Evolutionary conservation across 2,888 invertebrate genomes (phyloP), one percentile per base, ranked within the genome.

Genomic region (Cosmia pyralina): DNA sequence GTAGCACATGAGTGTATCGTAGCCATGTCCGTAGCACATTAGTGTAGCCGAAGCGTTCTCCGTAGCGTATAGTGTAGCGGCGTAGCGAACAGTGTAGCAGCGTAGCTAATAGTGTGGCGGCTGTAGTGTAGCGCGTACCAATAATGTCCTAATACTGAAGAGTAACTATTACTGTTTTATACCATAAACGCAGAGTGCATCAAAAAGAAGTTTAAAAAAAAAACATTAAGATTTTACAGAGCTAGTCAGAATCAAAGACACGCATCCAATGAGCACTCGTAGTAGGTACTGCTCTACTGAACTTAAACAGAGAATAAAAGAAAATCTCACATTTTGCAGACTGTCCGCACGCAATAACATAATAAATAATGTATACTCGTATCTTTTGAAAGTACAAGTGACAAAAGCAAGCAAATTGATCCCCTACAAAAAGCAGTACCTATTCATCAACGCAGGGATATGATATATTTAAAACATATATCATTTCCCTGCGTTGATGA

Each of bases 311-410:
- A 57, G 38, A 17, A 13, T 38, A 64, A 67, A 68, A 67, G 58
- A 74, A 78, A 69, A 68, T 65, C n/a, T 59, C n/a, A 55, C 10
- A 53, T 60, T 69, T 77, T 75, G 41, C 50, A 64, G 15, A 81
- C 55, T 34, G 48, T 59, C 34, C 10, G 46, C 74, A 70, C 59
- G 74, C 74, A 57, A 81, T 63, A 67, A 48, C 6, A 50, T 1
- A 77, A 78, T 71, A 65, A 72, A 57, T 62, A 44, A 77, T 77
- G 55, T 63, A 76, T 68, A n/a, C n/a, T n/a, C n/a, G n/a, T n/a
- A 53, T 38, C 38, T 70, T 67, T 69, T 65, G 69, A 82, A 77
- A 83, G 77, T 72, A 81, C 55, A 76, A 83, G 75, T 81, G 77
- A 72, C 70, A 70, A 69, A 48, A 64, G 55, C 46, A 8, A 55